These are phyloP conservation scores for Liodrosophila aerea DNA, from an alignment of 2,888 invertebrate genomes.

Conservation along the genomic window DNA sequence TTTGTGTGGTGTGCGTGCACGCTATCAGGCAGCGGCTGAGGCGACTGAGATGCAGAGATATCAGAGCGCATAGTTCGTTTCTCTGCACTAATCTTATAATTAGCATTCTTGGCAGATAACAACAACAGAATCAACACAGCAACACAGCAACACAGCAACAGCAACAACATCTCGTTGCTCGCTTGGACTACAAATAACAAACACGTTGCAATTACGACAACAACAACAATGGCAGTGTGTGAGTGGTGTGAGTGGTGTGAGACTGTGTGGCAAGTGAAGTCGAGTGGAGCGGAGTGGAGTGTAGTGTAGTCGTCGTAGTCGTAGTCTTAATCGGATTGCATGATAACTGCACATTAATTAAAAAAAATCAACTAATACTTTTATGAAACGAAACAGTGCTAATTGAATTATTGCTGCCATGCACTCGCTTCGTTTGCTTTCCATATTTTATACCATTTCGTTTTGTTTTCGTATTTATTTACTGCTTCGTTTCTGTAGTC, in stretches of 20 bases:
- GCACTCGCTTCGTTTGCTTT: conserved; percentile 59
- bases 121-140: conserved; percentile 47
- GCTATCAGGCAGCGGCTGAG: conserved; percentile 45
- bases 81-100: conserved; percentile 71
- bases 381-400: conserved; percentile 79
- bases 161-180: conserved; percentile 28
- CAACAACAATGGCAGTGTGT: conserved; percentile 7
- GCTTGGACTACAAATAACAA: conserved; percentile 74
- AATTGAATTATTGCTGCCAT: conserved; percentile 78
- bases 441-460: conserved; percentile 23
- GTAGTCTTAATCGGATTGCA: conserved; percentile 73
- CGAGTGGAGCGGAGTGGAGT: conserved; percentile 6
- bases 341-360: conserved; percentile 79
- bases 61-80: conserved; percentile 2
- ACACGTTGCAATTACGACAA: conserved; percentile 70
- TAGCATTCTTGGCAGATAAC: conserved; percentile 79
- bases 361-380: conserved; percentile 79
- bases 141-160: too few species aligned
- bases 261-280: neutral
- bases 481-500: conserved; percentile 36
- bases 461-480: conserved; percentile 18
- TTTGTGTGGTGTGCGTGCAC: conserved; percentile 53
- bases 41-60: conserved; percentile 44
- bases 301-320: conserved; percentile 38
- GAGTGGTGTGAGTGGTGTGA: conserved; percentile 17